Base-by-base conservation (phyloP, 1,140 invertebrate species). In the Neodiprion fabricii region DNA sequence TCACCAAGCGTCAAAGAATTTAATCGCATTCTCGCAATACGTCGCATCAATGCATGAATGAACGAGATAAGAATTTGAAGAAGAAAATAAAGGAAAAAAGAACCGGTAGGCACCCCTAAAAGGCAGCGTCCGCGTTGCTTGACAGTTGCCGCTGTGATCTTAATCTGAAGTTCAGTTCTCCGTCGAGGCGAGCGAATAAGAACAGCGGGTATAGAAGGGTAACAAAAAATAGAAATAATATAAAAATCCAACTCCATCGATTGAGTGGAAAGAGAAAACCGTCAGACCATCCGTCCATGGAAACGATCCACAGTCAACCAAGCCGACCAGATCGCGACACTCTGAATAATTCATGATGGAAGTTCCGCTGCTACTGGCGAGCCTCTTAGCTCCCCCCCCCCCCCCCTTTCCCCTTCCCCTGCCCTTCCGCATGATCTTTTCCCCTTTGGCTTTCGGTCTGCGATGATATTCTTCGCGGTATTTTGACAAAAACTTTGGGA, bases 281-380 rank as follows among this genome's bases (percentile, higher is more conserved):
- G 79, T 73, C 67, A 23, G 53, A 14, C 48, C 70, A 50, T 76
- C 21, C 72, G 48, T 76, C 71, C 67, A 67, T 73, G 72, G 70
- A 23, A 71, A 48, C 70, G 48, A 49, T 61, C 53, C 9, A 17
- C 53, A 61, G 53, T 47, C 75, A 75, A 77, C 76, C 77, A 61
- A 69, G 78, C 79, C 79, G 80, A 82, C 77, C 79, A 77, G 77
- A 82, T 81, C 81, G 79, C 77, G 81, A 81, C 74, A 80, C 78
- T 77, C 80, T 84, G 83, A 84, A 84, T 83, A 80, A 84, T 83
- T 83, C 83, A 84, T 84, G 77, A 78, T 65, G 72, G 75, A 77
- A 77, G 72, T 76, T 80, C 72, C 21, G 17, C 47, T 71, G 70
- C 21, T 68, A 75, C 72, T 75, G 28, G 28, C 28, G 28, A 40